phyloP scores from a whole-genome alignment of 1,140 invertebrate species.

The Anastatus disparis region DNA sequence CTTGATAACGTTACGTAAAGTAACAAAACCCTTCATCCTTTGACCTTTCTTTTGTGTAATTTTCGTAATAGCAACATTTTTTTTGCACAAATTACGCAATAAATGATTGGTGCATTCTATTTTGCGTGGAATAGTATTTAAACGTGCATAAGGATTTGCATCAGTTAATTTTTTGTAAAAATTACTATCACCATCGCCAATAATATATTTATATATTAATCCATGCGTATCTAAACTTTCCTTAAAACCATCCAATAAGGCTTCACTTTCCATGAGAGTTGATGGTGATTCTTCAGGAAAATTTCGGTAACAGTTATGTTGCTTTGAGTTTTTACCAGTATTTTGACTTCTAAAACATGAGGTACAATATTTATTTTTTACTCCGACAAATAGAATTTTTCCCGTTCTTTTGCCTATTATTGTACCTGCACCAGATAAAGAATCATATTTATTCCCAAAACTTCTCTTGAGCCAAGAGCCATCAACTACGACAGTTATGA shows the following conservation, averaged over 20 bases:
- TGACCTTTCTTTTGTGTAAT: not conserved
- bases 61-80: not conserved
- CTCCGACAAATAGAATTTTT: conserved; percentile 45
- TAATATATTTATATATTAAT: conserved; percentile 54
- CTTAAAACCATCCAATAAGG: conserved; percentile 60
- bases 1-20: not conserved
- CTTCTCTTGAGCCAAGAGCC: conserved; percentile 51
- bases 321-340: not conserved
- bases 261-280: conserved; percentile 62
- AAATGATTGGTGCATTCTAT: not conserved
- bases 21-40: not conserved
- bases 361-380: conserved; percentile 53
- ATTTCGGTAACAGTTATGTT: conserved; percentile 42
- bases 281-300: conserved; percentile 50
- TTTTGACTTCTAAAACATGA: conserved; percentile 35
- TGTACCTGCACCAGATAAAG: conserved; percentile 50
- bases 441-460: conserved; percentile 50
- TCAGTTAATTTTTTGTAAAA: conserved; percentile 49
- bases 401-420: conserved; percentile 45
- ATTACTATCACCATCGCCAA: conserved; percentile 47
- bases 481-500: conserved; percentile 51
- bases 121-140: conserved; percentile 9
- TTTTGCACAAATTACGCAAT: conserved; percentile 18
- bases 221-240: conserved; percentile 52
- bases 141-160: conserved; percentile 6